Evolutionary conservation across 2,113 vertebrate genomes (phyloP).

Genomic region (Macquaria australasica): DNA sequence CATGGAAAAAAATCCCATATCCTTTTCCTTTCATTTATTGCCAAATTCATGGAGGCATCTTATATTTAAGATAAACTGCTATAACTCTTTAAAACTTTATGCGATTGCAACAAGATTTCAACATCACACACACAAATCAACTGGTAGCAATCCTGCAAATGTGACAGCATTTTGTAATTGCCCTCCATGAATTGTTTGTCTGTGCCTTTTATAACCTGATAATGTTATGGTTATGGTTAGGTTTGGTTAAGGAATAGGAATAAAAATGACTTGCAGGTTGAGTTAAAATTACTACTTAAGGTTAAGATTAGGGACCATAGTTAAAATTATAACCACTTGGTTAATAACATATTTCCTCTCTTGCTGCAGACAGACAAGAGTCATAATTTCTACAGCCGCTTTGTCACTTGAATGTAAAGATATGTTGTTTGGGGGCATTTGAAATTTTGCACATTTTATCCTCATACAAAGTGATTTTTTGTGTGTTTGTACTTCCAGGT

Average conservation of each 20-base stretch:
- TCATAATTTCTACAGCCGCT: background rate
- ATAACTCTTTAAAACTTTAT: background rate
- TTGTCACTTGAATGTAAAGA: background rate
- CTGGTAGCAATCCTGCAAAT: background rate
- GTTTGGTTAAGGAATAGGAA: background rate
- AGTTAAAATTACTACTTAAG: background rate
- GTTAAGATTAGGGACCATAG: background rate
- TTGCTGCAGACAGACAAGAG: too few species aligned
- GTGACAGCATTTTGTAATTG: background rate
- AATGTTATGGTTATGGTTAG: background rate
- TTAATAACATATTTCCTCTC: background rate
- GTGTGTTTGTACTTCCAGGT: conserved; percentile 59
- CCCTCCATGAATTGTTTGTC: too few species aligned
- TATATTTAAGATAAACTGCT: background rate
- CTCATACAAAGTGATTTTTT: background rate
- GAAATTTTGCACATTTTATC: too few species aligned
- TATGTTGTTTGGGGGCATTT: background rate
- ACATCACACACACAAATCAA: background rate
- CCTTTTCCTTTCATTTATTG: background rate
- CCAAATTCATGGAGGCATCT: background rate
- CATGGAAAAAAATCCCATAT: background rate
- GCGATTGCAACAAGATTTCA: background rate
- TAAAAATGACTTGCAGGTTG: background rate
- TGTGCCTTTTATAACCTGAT: background rate
- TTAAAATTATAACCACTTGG: too few species aligned